Evolutionary conservation across 2,113 vertebrate species (phyloP).

Genomic region (Thalassarche chlororhynchos): DNA sequence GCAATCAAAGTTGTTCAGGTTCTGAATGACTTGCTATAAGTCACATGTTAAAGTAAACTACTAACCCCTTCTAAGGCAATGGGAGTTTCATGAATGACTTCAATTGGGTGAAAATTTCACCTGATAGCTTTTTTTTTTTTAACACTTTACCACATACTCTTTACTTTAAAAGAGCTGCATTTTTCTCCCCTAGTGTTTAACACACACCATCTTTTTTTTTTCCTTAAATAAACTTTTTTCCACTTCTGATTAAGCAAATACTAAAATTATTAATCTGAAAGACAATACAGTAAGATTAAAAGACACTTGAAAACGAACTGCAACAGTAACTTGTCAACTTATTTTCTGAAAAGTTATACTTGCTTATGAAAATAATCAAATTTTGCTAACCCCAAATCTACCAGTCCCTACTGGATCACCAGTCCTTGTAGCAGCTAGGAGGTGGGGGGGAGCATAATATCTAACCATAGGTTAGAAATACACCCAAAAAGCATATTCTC

Average conservation of each 20-base stretch:
- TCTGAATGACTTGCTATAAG: neutral
- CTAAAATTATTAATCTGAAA: neutral
- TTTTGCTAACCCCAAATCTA: neutral
- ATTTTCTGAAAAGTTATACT: neutral
- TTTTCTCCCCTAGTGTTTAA: neutral
- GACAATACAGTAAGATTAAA: neutral
- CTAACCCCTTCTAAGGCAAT: neutral
- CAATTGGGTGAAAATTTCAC: neutral
- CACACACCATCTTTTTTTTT: neutral
- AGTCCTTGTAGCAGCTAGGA: neutral
- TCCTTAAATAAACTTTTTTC: neutral
- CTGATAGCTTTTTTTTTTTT: neutral
- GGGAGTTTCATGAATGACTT: neutral
- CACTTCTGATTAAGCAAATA: neutral
- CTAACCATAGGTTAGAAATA: neutral
- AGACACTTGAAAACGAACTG: neutral
- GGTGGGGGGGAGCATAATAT: fast-evolving
- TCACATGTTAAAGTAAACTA: neutral
- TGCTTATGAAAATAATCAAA: neutral
- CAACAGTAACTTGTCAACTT: neutral
- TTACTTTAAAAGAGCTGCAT: neutral
- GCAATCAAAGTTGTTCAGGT: neutral
- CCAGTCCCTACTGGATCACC: neutral
- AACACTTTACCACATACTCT: neutral
- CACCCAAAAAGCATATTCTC: neutral